phyloP scores from a whole-genome alignment of 2,888 invertebrate genomes.

The Syrphus vitripennis region DNA sequence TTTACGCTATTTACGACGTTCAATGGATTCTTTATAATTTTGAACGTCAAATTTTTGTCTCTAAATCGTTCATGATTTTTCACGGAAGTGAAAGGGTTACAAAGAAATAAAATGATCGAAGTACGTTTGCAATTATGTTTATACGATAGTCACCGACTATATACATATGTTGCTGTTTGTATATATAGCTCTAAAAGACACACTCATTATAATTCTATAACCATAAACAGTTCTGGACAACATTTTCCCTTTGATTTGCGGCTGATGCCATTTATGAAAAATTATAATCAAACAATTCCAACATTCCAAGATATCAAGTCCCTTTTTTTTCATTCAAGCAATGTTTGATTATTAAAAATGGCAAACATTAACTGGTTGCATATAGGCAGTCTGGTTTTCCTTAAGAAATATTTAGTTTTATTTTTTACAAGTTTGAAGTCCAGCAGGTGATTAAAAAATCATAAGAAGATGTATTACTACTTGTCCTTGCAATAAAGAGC shows the following conservation, averaged over 20 bases:
- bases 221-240: background rate
- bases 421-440: background rate
- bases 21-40: too few species aligned
- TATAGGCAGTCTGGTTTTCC: background rate
- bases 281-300: background rate
- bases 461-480: background rate
- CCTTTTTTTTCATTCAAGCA: background rate
- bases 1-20: too few species aligned
- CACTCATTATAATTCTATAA: background rate
- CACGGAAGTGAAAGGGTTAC: too few species aligned
- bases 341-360: slow-evolving; percentile 10
- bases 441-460: background rate
- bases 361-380: background rate
- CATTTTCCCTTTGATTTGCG: background rate
- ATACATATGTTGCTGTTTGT: too few species aligned
- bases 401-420: background rate
- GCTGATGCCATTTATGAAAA: background rate
- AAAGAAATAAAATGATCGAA: too few species aligned
- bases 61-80: too few species aligned
- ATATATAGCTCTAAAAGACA: background rate
- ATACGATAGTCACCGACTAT: too few species aligned
- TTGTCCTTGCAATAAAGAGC: slow-evolving; percentile 22
- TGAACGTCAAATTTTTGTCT: too few species aligned
- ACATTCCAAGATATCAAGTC: background rate
- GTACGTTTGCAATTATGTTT: too few species aligned